Evolutionary conservation across 2,113 vertebrate genomes (phyloP), one percentile per base, ranked within the genome.

Genomic region (Rhea americana): DNA sequence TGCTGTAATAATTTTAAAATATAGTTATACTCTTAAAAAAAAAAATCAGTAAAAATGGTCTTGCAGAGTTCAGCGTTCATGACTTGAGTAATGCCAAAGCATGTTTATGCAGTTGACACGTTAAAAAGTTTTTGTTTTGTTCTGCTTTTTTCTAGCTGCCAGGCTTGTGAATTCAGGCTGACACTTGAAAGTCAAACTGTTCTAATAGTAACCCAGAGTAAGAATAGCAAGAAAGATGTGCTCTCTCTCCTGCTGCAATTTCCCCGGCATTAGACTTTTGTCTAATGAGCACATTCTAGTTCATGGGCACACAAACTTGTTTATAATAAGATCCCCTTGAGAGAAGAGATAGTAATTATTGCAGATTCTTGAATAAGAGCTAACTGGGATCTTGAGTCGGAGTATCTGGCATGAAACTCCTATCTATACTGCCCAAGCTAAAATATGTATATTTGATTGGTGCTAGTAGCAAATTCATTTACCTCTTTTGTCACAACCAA

Each of bases 221-320:
- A 19, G 9, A 77, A 22, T 26, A 81, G 50, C 8, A 55, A 67
- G 61, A 21, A 55, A 43, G 30, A 35, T 26, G 21, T 65, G 15
- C 37, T 4, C 19, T 71, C 3, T 63, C 70, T 22, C n/a, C 14
- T 78, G 20, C 32, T 39, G 72, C 3, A 0, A 3, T 61, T 75
- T 30, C 4, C 30, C 1, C 25, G 75, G 14, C 8, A 3, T 81
- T 77, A 45, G 7, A 45, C 12, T 87, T 66, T 35, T 66, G 22
- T 51, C 12, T 32, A 5, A 1, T 15, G 12, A 9, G 4, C 37
- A 4, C 5, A 13, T 0, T 0, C 2, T 8, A 25, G 7, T n/a
- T 85, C 9, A 3, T 55, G 58, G n/a, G 2, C 9, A 66, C 13
- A 20, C 48, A 48, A 88, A 17, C 32, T 4, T 13, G 21, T 48